Percentiles rank a stretch among this genome's conserved stretches.
Evolutionary conservation across 2,797 vertebrate species (phyloP).

Genomic region (Sebastes ruberrimus): DNA sequence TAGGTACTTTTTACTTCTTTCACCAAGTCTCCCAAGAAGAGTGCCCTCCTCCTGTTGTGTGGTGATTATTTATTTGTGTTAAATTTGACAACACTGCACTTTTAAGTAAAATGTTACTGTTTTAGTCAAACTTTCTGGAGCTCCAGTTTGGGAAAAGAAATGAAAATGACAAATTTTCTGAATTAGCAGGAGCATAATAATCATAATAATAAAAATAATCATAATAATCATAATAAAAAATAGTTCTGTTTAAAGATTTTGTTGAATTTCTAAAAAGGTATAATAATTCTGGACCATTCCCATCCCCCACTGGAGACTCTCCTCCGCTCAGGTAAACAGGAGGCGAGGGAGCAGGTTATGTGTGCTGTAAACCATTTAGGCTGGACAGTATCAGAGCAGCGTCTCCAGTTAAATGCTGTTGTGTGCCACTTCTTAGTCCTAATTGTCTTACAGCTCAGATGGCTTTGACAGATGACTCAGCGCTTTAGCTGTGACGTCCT

Average conservation of each 20-base stretch:
- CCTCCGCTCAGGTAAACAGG: not conserved
- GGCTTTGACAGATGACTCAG: constrained; percentile 71
- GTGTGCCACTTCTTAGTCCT: constrained; percentile 55
- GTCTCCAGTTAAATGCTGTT: constrained; percentile 35
- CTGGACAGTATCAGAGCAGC: constrained; percentile 7
- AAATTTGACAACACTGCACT: not conserved
- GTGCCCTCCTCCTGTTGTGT: not conserved
- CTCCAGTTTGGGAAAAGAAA: not conserved
- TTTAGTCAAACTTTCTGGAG: not conserved
- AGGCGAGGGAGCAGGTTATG: not conserved
- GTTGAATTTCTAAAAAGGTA: not conserved
- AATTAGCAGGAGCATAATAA: not conserved
- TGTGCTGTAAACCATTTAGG: constrained; percentile 5
- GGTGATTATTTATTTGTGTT: fast-evolving
- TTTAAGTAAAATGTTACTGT: not conserved
- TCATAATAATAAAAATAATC: not conserved
- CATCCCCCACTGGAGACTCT: not conserved
- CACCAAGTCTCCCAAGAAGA: not conserved
- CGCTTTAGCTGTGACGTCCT: constrained; percentile 59
- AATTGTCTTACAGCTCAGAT: constrained; percentile 68
- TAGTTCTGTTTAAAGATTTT: not conserved
- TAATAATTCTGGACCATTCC: no score
- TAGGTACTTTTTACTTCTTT: not conserved
- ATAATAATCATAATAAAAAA: no score
- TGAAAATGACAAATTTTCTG: not conserved